phyloP scores from a whole-genome alignment of 2,888 invertebrate genomes.

The Diplazon laetatorius region DNA sequence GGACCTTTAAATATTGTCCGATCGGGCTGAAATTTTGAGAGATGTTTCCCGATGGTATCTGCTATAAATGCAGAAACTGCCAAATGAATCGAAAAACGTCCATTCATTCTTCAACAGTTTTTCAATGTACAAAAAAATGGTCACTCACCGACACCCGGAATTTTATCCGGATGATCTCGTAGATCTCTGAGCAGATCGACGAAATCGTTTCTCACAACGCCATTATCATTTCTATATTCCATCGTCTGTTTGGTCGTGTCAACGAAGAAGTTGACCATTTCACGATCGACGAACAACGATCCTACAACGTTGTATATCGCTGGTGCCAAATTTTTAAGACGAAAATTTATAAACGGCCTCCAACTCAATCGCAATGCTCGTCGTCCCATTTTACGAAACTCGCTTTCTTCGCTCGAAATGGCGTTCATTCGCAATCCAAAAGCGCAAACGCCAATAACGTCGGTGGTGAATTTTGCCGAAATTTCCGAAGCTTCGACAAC shows the following conservation, averaged over 20 bases:
- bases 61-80: no score
- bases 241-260: slow-evolving; percentile 83
- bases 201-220: slow-evolving; percentile 84
- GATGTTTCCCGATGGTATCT: no score
- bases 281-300: slow-evolving; percentile 28
- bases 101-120: no score
- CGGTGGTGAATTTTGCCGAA: slow-evolving; percentile 81
- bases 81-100: background rate
- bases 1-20: no score
- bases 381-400: slow-evolving; percentile 79
- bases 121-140: no score
- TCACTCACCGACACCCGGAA: slow-evolving; percentile 31
- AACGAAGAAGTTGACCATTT: slow-evolving; percentile 82
- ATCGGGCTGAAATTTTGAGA: no score
- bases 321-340: slow-evolving; percentile 64
- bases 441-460: slow-evolving; percentile 82
- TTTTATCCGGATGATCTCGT: slow-evolving; percentile 78
- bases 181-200: slow-evolving; percentile 84
- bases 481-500: slow-evolving; percentile 66
- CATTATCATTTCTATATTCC: slow-evolving; percentile 82
- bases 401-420: slow-evolving; percentile 76
- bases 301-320: slow-evolving; percentile 58
- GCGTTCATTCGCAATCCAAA: slow-evolving; percentile 82
- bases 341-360: slow-evolving; percentile 60
- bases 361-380: slow-evolving; percentile 69